These are phyloP conservation scores for Acipenser ruthenus DNA, from an alignment of 2,797 vertebrate genomes.

Conservation along the genomic window DNA sequence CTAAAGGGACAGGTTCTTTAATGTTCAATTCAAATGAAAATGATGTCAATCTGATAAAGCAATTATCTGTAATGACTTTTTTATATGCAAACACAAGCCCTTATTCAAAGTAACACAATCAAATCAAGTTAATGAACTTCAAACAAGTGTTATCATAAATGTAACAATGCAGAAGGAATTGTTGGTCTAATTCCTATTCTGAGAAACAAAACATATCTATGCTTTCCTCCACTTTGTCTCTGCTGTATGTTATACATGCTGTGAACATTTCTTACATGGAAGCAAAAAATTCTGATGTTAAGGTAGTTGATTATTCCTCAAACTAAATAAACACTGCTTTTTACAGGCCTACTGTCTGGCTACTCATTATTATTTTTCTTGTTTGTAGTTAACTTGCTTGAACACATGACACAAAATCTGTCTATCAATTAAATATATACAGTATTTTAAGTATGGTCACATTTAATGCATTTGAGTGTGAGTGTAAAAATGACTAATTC, in stretches of 20 bases:
- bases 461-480: too few relatives aligned
- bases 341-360: too few relatives aligned
- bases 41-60: slow-evolving; percentile 53
- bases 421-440: too few relatives aligned
- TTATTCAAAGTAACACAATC: slow-evolving; percentile 68
- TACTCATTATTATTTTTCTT: too few relatives aligned
- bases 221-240: neutral
- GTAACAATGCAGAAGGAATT: slow-evolving; percentile 31
- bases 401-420: too few relatives aligned
- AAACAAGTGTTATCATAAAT: slow-evolving; percentile 66
- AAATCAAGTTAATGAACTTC: slow-evolving; percentile 76
- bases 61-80: slow-evolving; percentile 90
- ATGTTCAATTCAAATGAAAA: slow-evolving; percentile 63
- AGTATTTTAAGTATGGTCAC: too few relatives aligned
- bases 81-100: slow-evolving; percentile 69
- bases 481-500: neutral
- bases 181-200: slow-evolving; percentile 26
- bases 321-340: too few relatives aligned
- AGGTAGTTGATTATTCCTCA: too few relatives aligned
- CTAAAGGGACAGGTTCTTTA: slow-evolving; percentile 44
- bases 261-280: neutral
- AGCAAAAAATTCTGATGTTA: too few relatives aligned
- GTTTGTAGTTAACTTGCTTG: too few relatives aligned
- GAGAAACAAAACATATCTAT: slow-evolving; percentile 18
- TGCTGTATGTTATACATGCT: neutral